Evolutionary conservation across 2,888 invertebrate species (phyloP).

Genomic region (Liodrosophila aerea): DNA sequence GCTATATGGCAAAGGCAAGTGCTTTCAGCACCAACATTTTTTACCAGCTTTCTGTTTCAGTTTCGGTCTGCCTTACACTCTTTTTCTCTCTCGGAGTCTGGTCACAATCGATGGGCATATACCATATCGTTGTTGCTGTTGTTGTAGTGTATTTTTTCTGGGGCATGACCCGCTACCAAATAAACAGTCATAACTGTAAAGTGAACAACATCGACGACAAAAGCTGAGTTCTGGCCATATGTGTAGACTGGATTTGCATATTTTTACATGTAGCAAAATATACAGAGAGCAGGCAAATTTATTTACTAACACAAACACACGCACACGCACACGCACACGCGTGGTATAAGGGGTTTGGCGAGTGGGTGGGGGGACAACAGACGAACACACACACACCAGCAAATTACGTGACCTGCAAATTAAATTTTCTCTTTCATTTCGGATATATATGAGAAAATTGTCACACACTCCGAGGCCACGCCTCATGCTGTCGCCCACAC

Average conservation of each 20-base stretch:
- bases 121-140: slow-evolving; percentile 12
- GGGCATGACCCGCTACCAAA: slow-evolving; percentile 57
- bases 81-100: slow-evolving; percentile 21
- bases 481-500: slow-evolving; percentile 10
- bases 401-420: slow-evolving; percentile 75
- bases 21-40: neutral
- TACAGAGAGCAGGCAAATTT: slow-evolving; percentile 39
- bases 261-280: slow-evolving; percentile 62
- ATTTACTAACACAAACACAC: slow-evolving; percentile 39
- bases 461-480: slow-evolving; percentile 53
- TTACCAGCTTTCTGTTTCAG: slow-evolving; percentile 22
- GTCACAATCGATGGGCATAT: slow-evolving; percentile 57
- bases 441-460: slow-evolving; percentile 69
- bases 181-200: slow-evolving; percentile 74
- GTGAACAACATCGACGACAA: slow-evolving; percentile 61
- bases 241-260: slow-evolving; percentile 73
- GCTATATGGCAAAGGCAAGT: too few relatives aligned
- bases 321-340: neutral
- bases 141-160: slow-evolving; percentile 17
- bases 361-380: slow-evolving; percentile 28
- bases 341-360: slow-evolving; percentile 2
- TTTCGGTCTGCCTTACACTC: neutral
- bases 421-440: slow-evolving; percentile 75
- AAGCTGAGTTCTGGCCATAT: slow-evolving; percentile 65
- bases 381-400: slow-evolving; percentile 61